Percentiles rank a stretch among this genome's conserved stretches.
These are phyloP conservation scores for Apis mellifera DNA, from an alignment of 1,140 invertebrate genomes.

Conservation along the genomic window Amel_HAv3.1 CM009944.2:9223001-9223500, in stretches of 20 bases:
- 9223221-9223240: slow-evolving; percentile 39
- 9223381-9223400: background rate
- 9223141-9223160: slow-evolving; percentile 47
- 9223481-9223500: slow-evolving; percentile 43
- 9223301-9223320: slow-evolving; percentile 57
- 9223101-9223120: slow-evolving; percentile 17
- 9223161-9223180: background rate
- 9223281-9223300: slow-evolving; percentile 65
- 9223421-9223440: slow-evolving; percentile 12
- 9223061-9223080: slow-evolving; percentile 34
- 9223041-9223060: slow-evolving; percentile 41
- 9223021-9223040: background rate
- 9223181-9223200: slow-evolving; percentile 34
- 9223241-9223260: slow-evolving; percentile 30
- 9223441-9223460: slow-evolving; percentile 43
- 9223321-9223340: slow-evolving; percentile 60
- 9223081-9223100: slow-evolving; percentile 30
- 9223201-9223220: slow-evolving; percentile 64
- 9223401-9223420: slow-evolving; percentile 47
- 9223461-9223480: slow-evolving; percentile 22
- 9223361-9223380: slow-evolving; percentile 36
- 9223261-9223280: slow-evolving; percentile 42
- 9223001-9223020: slow-evolving; percentile 13
- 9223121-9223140: slow-evolving; percentile 50
- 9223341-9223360: slow-evolving; percentile 58